Conservation (phyloP, 1,140 invertebrate genomes). For the Nephotettix cincticeps region DNA sequence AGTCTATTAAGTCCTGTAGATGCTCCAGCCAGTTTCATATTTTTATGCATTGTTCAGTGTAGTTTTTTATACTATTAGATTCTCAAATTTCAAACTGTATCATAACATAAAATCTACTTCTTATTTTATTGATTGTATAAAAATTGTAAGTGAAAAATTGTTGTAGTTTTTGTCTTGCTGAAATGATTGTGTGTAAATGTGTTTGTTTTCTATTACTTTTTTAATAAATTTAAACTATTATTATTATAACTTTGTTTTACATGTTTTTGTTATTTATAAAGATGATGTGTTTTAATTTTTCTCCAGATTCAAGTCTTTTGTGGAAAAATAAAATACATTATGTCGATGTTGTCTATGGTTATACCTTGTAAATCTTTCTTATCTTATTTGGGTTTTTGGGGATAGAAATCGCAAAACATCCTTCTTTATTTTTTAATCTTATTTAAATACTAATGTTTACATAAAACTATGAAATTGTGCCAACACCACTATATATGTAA, state of each 20-base stretch:
- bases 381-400: not conserved
- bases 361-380: no score
- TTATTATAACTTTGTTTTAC: slow-evolving; percentile 29
- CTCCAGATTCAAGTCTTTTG: slow-evolving; percentile 27
- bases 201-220: slow-evolving; percentile 19
- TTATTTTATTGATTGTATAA: slow-evolving; percentile 3
- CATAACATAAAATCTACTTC: not conserved
- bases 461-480: slow-evolving; percentile 1
- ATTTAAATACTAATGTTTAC: no score
- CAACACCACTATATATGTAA: not conserved
- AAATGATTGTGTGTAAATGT: slow-evolving; percentile 20
- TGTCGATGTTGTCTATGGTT: not conserved
- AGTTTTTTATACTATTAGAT: slow-evolving; percentile 19
- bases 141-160: slow-evolving; percentile 7
- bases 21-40: slow-evolving; percentile 10
- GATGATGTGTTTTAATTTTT: slow-evolving; percentile 23
- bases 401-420: not conserved
- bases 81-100: slow-evolving; percentile 4
- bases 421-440: no score
- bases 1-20: not conserved
- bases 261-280: slow-evolving; percentile 30
- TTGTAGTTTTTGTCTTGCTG: not conserved
- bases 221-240: slow-evolving; percentile 23
- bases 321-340: slow-evolving; percentile 29
- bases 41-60: slow-evolving; percentile 16